Conservation (phyloP, 2,113 vertebrate species). For the Pedetes capensis region DNA sequence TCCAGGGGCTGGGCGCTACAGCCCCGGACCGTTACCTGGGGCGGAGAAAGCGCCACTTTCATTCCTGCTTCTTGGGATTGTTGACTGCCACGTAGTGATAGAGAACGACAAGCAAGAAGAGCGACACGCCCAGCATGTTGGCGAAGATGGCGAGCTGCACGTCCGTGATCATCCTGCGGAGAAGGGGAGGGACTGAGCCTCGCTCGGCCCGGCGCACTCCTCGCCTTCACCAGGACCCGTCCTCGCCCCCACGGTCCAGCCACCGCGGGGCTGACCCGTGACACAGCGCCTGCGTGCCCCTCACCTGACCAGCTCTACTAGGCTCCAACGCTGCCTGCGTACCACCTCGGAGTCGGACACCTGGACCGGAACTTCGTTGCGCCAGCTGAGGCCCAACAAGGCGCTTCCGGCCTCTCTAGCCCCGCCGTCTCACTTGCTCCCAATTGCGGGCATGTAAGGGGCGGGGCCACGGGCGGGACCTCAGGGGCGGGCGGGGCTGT, state of each 20-base stretch:
- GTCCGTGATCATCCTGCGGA: conserved; percentile 94
- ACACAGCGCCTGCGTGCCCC: background rate
- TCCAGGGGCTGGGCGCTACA: conserved; percentile 14
- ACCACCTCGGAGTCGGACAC: background rate
- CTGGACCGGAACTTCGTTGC: conserved; percentile 1
- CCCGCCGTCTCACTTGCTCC: conserved; percentile 47
- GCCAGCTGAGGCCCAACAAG: background rate
- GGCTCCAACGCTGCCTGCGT: rapidly evolving
- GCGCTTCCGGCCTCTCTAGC: conserved; percentile 71
- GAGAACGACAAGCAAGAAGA: conserved; percentile 95
- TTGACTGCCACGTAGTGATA: conserved; percentile 99
- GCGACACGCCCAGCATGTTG: conserved; percentile 98
- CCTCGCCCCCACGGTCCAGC: background rate
- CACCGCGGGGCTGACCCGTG: background rate
- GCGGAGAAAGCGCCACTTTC: conserved; percentile 61
- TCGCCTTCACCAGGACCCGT: background rate
- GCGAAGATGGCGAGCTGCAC: conserved; percentile 98
- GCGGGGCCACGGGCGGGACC: background rate
- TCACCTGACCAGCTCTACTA: conserved; percentile 48
- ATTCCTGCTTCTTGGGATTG: conserved; percentile 97
- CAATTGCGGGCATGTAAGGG: background rate
- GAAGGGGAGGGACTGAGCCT: conserved; percentile 40
- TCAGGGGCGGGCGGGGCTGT: background rate
- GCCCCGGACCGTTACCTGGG: conserved; percentile 69
- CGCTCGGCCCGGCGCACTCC: background rate